Evolutionary conservation across 2,888 invertebrate species (phyloP).

Genomic region (Clistopyga incitator): DNA sequence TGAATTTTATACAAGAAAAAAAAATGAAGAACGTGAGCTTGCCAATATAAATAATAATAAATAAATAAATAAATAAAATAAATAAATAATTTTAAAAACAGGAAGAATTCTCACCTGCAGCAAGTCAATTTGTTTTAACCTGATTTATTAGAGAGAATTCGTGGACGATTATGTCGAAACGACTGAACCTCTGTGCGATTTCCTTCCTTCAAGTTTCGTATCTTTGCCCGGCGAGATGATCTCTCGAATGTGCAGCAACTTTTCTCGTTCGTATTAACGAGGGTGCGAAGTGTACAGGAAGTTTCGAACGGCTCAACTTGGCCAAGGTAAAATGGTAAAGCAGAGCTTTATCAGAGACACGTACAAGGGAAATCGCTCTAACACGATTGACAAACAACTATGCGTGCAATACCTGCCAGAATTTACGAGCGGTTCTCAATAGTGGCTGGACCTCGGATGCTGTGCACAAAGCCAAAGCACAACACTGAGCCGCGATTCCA

Average conservation of each 20-base stretch:
- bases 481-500: not conserved
- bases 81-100: too few relatives aligned
- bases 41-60: too few relatives aligned
- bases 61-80: too few relatives aligned
- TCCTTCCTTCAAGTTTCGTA: not conserved
- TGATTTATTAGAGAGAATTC: not conserved
- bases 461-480: not conserved
- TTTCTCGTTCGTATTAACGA: not conserved
- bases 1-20: too few relatives aligned
- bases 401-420: not conserved
- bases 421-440: not conserved
- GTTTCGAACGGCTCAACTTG: not conserved
- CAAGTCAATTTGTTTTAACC: not conserved
- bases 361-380: not conserved
- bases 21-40: too few relatives aligned
- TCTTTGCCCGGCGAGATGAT: not conserved
- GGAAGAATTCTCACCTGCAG: too few relatives aligned
- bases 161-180: not conserved
- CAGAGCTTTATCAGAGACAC: not conserved
- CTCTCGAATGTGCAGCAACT: not conserved
- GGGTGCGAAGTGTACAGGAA: not conserved
- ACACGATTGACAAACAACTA: not conserved
- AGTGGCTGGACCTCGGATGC: not conserved
- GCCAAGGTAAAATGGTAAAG: not conserved
- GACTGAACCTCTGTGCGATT: not conserved